A percentile compares a stretch with the other conserved stretches of the same genome.
Evolutionary conservation across 1,140 invertebrate species (phyloP).

Genomic region (Arctopsyche grandis): DNA sequence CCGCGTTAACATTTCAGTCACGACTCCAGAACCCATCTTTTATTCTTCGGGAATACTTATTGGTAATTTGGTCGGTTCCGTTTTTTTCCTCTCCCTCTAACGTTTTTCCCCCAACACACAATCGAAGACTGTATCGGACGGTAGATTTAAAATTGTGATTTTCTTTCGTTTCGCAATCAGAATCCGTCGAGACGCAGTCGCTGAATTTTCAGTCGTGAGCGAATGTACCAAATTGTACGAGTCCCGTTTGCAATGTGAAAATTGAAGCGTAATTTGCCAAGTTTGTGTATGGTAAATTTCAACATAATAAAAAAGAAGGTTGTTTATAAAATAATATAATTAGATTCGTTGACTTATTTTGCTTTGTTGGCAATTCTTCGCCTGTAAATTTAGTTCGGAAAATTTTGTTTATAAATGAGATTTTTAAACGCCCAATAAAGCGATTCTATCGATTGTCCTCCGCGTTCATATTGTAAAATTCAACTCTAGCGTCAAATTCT

Average conservation of each 20-base stretch:
- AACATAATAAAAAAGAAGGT: too few relatives aligned
- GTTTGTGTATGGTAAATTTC: too few relatives aligned
- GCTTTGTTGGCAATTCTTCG: not conserved
- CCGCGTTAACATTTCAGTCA: constrained; percentile 36
- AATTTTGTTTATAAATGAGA: constrained; percentile 19
- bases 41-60: constrained; percentile 42
- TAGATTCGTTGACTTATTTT: not conserved
- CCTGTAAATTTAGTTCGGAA: not conserved
- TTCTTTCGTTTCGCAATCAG: not conserved
- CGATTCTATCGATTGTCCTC: not conserved
- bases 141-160: constrained; percentile 34
- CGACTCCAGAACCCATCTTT: constrained; percentile 38
- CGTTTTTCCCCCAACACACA: constrained; percentile 12
- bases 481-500: not conserved
- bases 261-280: too few relatives aligned
- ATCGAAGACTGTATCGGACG: constrained; percentile 17
- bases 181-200: too few relatives aligned
- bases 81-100: constrained; percentile 2
- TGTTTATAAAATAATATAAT: too few relatives aligned
- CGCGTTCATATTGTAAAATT: constrained; percentile 23
- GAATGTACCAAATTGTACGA: too few relatives aligned
- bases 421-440: constrained; percentile 22
- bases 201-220: too few relatives aligned
- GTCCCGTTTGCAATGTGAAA: too few relatives aligned
- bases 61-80: constrained; percentile 41